Base-by-base conservation (phyloP, 2,888 invertebrate genomes). In the Xestia sexstrigata region DNA sequence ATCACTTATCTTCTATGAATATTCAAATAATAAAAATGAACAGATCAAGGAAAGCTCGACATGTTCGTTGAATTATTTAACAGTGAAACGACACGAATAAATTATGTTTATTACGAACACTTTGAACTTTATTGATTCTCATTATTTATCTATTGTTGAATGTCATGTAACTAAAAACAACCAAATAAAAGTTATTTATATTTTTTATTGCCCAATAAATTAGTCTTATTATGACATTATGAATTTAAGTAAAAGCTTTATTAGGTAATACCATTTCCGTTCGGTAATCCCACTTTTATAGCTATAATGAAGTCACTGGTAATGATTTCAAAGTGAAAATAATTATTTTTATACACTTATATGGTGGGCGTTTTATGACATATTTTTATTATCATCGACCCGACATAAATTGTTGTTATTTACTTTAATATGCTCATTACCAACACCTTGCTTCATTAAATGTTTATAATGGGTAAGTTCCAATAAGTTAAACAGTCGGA, bases 1-100 rank as follows among this genome's bases (percentile, higher is more conserved):
- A 83, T 78, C 74, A 81, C 76, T 88, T 84, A 85, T 75, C 67
- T 79, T 78, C 74, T 83, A 89, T 89, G 88, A 88, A 91, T 90
- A 91, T 89, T 90, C 80, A 85, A 89, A 83, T 74, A 80, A 82
- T 74, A 83, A 81, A 84, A 88, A 83, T 76, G 63, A 83, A 79
- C 77, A 81, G 47, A 85, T 78, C 69, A 71, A 80, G 76, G 74
- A 87, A 91, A 90, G 86, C 88, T 90, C 89, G 86, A 86, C 77
- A 79, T 85, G 84, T 81, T 81, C 83, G 76, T 90, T 93, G 92
- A 93, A 93, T 93, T 87, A 93, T 93, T 93, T 87, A 94, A 86
- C 70, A 93, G 92, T 90, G 92, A 93, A 93, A 93, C 85, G 84
- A 86, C 49, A 81, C 80, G 83, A 78, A 89, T 90, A 85, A 84